Conservation (phyloP, 2,113 vertebrate species). For the Bettongia penicillata region DNA sequence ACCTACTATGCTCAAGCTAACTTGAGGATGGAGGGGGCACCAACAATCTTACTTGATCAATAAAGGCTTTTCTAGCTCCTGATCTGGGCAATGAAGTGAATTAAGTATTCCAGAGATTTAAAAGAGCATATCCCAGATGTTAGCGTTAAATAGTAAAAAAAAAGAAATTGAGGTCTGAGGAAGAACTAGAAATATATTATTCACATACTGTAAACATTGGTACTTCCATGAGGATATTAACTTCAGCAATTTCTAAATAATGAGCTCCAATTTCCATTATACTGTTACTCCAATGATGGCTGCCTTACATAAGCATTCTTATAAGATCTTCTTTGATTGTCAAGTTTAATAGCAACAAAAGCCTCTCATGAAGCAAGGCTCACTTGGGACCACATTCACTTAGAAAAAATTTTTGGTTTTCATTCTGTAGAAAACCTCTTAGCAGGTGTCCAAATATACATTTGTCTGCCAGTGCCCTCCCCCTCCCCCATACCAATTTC, state of each 20-base stretch:
- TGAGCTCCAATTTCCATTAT: not conserved
- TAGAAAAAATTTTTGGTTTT: not conserved
- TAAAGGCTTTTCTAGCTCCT: not conserved
- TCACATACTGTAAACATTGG: not conserved
- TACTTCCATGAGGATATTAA: not conserved
- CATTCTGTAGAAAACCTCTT: not conserved
- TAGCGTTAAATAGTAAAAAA: not conserved
- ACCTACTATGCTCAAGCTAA: not conserved
- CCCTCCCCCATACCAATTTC: not conserved
- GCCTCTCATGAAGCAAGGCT: not conserved
- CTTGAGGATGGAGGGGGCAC: not conserved
- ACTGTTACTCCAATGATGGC: not conserved
- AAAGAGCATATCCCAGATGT: not conserved
- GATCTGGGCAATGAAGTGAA: not conserved
- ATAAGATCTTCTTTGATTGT: not conserved
- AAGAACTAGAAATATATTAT: conserved; percentile 29
- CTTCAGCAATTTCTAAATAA: not conserved
- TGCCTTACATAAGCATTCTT: not conserved
- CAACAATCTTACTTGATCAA: not conserved
- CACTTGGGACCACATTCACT: not conserved
- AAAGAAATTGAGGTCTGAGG: not conserved
- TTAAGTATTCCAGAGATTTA: not conserved
- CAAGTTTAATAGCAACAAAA: not conserved
- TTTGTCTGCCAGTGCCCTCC: not conserved
- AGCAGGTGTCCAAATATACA: not conserved